Evolutionary conservation across 2,797 vertebrate species (phyloP), one percentile per base, ranked within the genome.

Genomic region (Xiphorhynchus erythropygius): DNA sequence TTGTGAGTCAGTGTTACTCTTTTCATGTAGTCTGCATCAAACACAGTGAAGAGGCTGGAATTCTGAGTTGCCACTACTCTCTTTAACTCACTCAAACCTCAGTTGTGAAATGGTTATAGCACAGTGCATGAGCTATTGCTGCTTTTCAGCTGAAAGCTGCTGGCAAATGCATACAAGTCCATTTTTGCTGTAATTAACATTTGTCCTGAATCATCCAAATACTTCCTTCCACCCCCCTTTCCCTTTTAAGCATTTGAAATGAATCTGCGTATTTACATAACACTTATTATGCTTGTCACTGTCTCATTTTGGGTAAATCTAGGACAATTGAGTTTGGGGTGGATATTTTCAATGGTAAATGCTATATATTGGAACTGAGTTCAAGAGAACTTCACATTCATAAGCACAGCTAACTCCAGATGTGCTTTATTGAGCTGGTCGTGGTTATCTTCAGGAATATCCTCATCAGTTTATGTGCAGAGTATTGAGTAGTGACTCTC

Each of bases 301-400:
- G 53, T 90, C 68, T 92, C 56, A 39, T 92, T 95, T 90, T 81
- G 89, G 32, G 28, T 74, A 83, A 92, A 92, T 79, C 9, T 92
- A 30, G 56, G 75, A 32, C 81, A 76, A 1, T 89, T 23, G 79
- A 63, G 28, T 87, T 65, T 65, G 35, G 4, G 10, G 18, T 59
- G 71, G 59, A 9, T 90, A 27, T 79, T 94, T 90, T 59, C n/a
- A 76, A 7, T 69, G 93, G 79, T 73, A 62, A 67, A 5, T 79
- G 37, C 17, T 91, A 41, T 55, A 28, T 88, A 71, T 86, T 68
- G 55, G 9, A 27, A 32, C 64, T 62, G 32, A 57, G 47, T 75
- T 73, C 55, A 53, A 73, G 35, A 33, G 32, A 79, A 50, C 27
- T 69, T 65, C 33, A 15, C 5, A 6, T 73, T 73, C 90, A 37